Evolutionary conservation across 2,888 invertebrate species (phyloP).

Genomic region (Synanthedon formicaeformis): DNA sequence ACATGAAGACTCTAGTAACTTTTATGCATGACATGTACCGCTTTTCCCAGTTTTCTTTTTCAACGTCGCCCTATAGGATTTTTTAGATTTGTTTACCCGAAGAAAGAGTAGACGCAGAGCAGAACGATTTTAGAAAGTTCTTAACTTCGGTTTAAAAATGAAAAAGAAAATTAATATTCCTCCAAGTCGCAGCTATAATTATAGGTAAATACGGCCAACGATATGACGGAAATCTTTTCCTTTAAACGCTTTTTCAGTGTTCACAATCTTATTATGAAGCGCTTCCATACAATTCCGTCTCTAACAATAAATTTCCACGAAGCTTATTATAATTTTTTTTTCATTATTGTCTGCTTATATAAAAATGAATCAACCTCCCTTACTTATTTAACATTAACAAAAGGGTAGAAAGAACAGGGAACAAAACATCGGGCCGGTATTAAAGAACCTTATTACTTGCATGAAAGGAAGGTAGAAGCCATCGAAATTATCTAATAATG

Average conservation of each 20-base stretch:
- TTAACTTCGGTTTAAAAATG: too few species aligned
- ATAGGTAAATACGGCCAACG: neutral
- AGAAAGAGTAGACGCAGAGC: too few species aligned
- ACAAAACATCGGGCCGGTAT: constrained; percentile 28
- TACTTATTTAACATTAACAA: constrained; percentile 35
- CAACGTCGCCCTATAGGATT: too few species aligned
- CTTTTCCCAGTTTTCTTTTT: too few species aligned
- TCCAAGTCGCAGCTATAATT: too few species aligned
- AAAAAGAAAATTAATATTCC: too few species aligned
- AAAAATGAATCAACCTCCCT: constrained; percentile 8
- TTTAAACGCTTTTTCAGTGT: neutral
- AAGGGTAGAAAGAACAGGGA: constrained; percentile 24
- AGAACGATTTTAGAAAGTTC: too few species aligned
- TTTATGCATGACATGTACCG: too few species aligned
- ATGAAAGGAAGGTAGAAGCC: constrained; percentile 27
- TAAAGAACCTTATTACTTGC: constrained; percentile 32
- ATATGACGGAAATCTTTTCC: neutral
- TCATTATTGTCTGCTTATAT: constrained; percentile 14
- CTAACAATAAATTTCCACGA: constrained; percentile 5
- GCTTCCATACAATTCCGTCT: constrained; percentile 6
- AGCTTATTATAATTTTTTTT: constrained; percentile 17
- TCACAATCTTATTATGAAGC: constrained; percentile 5
- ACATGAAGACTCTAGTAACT: too few species aligned
- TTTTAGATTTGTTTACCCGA: too few species aligned
- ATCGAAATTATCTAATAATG: constrained; percentile 46